Conservation (phyloP, 2,888 invertebrate species). For the Orgyia antiqua region DNA sequence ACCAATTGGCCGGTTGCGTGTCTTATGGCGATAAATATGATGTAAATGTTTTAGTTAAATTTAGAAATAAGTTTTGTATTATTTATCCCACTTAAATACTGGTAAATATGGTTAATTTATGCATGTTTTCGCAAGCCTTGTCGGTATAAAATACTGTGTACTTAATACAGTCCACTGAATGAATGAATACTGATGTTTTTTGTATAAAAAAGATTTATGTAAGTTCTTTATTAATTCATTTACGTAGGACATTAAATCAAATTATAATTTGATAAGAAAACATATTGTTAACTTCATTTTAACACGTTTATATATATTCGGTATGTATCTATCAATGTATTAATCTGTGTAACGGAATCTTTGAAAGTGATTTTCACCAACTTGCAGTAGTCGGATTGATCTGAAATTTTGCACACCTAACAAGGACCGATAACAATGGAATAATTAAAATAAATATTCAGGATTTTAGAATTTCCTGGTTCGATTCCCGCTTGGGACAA, state of each 20-base stretch:
- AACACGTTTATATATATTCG: too few species aligned
- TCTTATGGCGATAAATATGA: conserved; percentile 27
- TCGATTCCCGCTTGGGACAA: too few species aligned
- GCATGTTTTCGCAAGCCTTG: conserved; percentile 23
- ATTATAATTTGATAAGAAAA: neutral
- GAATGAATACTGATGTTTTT: conserved; percentile 11
- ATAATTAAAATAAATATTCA: too few species aligned
- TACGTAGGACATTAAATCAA: neutral
- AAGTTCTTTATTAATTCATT: neutral
- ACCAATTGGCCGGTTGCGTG: conserved; percentile 22
- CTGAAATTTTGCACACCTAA: too few species aligned
- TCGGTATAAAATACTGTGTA: conserved; percentile 13
- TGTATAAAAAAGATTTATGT: too few species aligned
- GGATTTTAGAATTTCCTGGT: too few species aligned
- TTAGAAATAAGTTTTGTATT: conserved; percentile 32
- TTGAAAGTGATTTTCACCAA: too few species aligned
- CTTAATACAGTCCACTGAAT: conserved; percentile 14
- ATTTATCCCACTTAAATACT: conserved; percentile 26
- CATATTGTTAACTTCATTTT: too few species aligned
- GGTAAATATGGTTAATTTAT: conserved; percentile 28
- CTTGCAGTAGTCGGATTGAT: too few species aligned
- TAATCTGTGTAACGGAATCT: too few species aligned
- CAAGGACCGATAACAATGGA: too few species aligned
- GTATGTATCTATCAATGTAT: too few species aligned
- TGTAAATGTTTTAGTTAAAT: conserved; percentile 27